Conservation (phyloP, 2,113 vertebrate genomes). For the Mormoops blainvillei region DNA sequence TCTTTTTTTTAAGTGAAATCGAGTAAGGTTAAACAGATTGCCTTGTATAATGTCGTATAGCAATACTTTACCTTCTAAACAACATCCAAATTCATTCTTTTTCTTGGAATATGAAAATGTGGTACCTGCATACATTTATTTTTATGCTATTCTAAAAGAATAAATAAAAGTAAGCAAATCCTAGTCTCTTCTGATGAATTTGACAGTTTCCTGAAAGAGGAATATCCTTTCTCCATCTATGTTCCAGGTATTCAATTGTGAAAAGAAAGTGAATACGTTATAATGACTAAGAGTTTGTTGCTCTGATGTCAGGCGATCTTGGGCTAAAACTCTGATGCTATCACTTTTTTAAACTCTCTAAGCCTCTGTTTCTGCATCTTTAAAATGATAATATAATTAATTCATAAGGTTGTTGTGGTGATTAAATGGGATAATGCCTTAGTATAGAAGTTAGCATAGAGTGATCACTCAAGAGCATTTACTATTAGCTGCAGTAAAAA, state of each 20-base stretch:
- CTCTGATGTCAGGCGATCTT: not conserved
- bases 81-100: not conserved
- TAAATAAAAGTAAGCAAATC: not conserved
- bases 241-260: not conserved
- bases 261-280: not conserved
- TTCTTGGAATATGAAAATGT: not conserved
- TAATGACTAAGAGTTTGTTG: not conserved
- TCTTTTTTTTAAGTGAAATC: not conserved
- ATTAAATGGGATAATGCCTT: not conserved
- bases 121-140: not conserved
- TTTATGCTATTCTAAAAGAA: not conserved
- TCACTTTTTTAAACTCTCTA: not conserved
- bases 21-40: not conserved
- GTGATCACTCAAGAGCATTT: not conserved
- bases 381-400: not conserved
- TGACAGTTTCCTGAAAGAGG: not conserved
- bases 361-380: not conserved
- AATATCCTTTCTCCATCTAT: not conserved
- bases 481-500: not conserved
- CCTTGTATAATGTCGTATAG: too few species aligned
- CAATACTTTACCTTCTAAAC: not conserved
- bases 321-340: not conserved
- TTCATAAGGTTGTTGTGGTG: not conserved
- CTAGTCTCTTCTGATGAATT: not conserved
- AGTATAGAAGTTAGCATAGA: not conserved